Conservation (phyloP, 2,797 vertebrate species). For the Melanotaenia parkinsoni region DNA sequence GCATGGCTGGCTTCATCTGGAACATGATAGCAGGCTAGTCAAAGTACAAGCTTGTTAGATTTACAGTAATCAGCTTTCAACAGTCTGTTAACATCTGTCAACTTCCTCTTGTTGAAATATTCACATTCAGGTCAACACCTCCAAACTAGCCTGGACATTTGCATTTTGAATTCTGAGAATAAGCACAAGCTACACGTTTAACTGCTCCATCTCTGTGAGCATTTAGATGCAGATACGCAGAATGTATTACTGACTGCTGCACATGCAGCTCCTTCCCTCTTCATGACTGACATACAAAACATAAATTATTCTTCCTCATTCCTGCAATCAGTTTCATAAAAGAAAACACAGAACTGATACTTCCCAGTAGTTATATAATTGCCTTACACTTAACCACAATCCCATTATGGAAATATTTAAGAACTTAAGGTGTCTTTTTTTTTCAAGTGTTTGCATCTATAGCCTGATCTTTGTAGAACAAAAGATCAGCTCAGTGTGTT, state of each 20-base stretch:
- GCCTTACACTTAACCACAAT: neutral
- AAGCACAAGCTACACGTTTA: neutral
- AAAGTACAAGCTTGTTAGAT: constrained; percentile 5
- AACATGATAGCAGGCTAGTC: neutral
- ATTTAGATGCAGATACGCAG: neutral
- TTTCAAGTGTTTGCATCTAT: neutral
- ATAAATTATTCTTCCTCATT: constrained; percentile 21
- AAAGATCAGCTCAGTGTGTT: neutral
- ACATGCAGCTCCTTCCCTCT: constrained; percentile 23
- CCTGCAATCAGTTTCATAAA: constrained; percentile 14
- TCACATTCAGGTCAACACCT: neutral
- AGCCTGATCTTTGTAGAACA: neutral
- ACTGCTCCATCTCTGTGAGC: neutral
- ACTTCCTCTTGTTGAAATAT: constrained; percentile 47
- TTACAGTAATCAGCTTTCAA: constrained; percentile 29
- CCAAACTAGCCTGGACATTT: neutral
- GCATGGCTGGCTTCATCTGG: constrained; percentile 33
- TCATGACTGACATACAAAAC: neutral
- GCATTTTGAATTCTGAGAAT: constrained; percentile 24
- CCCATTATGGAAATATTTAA: constrained; percentile 6
- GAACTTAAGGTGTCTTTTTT: neutral
- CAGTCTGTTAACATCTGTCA: constrained; percentile 9
- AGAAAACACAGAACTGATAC: constrained; percentile 4
- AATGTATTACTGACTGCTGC: neutral
- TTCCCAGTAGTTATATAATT: neutral